Evolutionary conservation across 2,113 vertebrate genomes (phyloP), one percentile per base, ranked within the genome.

Genomic region (Phasianus colchicus): DNA sequence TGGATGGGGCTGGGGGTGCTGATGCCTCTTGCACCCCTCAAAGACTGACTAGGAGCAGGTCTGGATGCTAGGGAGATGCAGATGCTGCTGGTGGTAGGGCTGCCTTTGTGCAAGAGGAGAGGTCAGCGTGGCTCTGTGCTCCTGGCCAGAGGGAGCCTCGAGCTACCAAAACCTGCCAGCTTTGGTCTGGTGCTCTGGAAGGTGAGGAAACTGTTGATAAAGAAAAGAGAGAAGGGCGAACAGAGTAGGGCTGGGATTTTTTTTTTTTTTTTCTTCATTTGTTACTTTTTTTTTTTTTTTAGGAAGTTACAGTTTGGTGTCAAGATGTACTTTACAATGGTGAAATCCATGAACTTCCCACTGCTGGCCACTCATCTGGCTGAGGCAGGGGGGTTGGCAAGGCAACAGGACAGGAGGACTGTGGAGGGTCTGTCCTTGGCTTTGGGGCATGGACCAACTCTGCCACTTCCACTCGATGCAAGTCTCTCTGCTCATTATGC

Each of bases 11-110:
- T 64, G 54, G 10, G 47, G 10, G 50, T 32, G 48, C 15, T 25
- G 30, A 3, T 40, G 58, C 40, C 55, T 29, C 22, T 14, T 0
- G 1, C 3, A 4, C 21, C 48, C 13, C 2, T 32, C 0, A 0
- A 32, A 20, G 48, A 29, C 66, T 74, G 66, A 25, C 21, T 13
- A 29, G 20, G 47, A 11, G 54, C 4, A 2, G 16, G 43, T 16
- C 22, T 10, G 58, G 40, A 7, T 69, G 40, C 34, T 21, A 29
- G 76, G 30, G 15, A 43, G 50, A 29, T 34, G 30, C 1, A 5
- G 48, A 21, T 16, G 60, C 3, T 17, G 13, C 47, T 29, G 40
- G 42, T 2, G 9, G 38, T 65, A 73, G 69, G 43, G 48, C 20
- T 66, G 66, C 61, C 60, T 5, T 45, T 21, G 19, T 16, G 45